Evolutionary conservation across 2,113 vertebrate genomes (phyloP), one percentile per base, ranked within the genome.

Genomic region (Forbesichthys papilliferus): DNA sequence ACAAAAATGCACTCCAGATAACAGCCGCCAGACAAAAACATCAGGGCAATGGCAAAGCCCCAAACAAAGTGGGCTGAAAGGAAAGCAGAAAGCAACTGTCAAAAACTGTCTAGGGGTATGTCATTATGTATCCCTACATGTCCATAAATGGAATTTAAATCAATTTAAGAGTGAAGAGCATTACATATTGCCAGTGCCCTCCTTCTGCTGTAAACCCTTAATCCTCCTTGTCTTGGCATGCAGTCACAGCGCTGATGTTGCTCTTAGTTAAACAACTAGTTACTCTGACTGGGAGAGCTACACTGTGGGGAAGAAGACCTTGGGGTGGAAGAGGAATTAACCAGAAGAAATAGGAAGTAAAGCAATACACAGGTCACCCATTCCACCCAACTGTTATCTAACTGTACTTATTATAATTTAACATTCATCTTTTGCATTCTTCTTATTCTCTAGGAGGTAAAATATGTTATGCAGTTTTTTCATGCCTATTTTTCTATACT

Each of bases 181-280:
- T 85, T 80, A 86, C 90, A 91, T 91, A 88, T 86, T 93, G 89
- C 92, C 81, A 85, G 68, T 68, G 57, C 49, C 80, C 69, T 51
- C 84, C 77, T 84, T 69, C 71, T 77, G 59, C 57, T 82, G 79
- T 75, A 77, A 78, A 79, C 61, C 53, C 81, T 74, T 87, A 74
- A 71, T 57, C n/a, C 69, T 81, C 64, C 75, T 81, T 77, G 60
- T 77, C 71, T 81, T 86, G 69, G 6, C 11, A 5, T 11, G 68
- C 77, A 79, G 71, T 79, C 69, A 61, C 70, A 71, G 74, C 72
- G 81, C 81, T 68, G 71, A 89, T 87, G 90, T 91, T 92, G 88
- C 91, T 93, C 85, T 88, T 94, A 93, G 95, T 93, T 93, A 95
- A 93, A 90, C 78, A 86, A 79, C 86, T 93, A 92, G 94, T 94